Percentiles rank a stretch among this genome's conserved stretches.
Conservation (phyloP, 1,140 invertebrate genomes). For the Lucilia sericata region DNA sequence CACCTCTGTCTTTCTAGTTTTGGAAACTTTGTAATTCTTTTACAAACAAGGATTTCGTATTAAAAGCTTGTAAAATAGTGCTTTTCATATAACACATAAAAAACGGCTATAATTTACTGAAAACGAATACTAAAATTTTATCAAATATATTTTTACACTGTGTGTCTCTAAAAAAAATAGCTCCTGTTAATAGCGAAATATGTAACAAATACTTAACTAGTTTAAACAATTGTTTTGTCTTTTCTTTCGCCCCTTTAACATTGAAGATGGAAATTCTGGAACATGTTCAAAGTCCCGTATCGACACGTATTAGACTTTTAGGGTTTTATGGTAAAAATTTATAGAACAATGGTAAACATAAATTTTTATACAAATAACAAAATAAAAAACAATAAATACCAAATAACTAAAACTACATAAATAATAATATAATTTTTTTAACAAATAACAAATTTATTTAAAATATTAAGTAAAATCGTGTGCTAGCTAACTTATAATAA, state of each 20-base stretch:
- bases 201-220: slow-evolving; percentile 20
- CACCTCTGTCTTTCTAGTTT: too few relatives aligned
- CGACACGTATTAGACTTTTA: slow-evolving; percentile 66
- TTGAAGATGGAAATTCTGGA: slow-evolving; percentile 67
- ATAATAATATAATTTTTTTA: slow-evolving; percentile 19
- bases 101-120: too few relatives aligned
- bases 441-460: slow-evolving; percentile 29
- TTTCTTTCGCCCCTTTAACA: slow-evolving; percentile 29
- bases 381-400: slow-evolving; percentile 22
- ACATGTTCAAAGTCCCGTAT: slow-evolving; percentile 67
- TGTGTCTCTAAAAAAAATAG: too few relatives aligned
- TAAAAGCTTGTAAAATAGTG: too few relatives aligned
- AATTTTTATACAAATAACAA: slow-evolving; percentile 15
- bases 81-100: too few relatives aligned
- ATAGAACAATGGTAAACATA: slow-evolving; percentile 42
- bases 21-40: too few relatives aligned
- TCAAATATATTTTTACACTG: too few relatives aligned
- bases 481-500: slow-evolving; percentile 27
- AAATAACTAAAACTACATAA: too few relatives aligned
- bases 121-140: too few relatives aligned
- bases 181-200: not conserved
- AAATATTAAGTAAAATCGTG: not conserved
- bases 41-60: not conserved
- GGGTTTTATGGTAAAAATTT: slow-evolving; percentile 65
- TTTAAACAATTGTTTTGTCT: slow-evolving; percentile 15